Conservation (phyloP, 2,113 vertebrate genomes). For the Caranx ignobilis region DNA sequence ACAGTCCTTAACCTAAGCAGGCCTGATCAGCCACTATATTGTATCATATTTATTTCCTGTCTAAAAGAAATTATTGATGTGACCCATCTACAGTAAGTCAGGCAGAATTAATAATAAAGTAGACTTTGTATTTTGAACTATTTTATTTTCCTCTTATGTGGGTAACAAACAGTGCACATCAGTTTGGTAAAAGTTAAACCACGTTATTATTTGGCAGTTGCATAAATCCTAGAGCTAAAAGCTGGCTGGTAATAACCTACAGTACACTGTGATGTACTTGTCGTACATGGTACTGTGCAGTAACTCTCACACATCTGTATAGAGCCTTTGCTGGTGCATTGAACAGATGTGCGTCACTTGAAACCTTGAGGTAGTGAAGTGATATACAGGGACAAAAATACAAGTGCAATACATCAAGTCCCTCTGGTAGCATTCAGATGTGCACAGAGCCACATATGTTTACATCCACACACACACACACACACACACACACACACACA, state of each 20-base stretch:
- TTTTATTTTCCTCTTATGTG: not conserved
- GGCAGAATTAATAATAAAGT: not conserved
- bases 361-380: slow-evolving; percentile 79
- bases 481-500: slow-evolving; percentile 23
- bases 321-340: slow-evolving; percentile 26
- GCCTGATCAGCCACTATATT: slow-evolving; percentile 31
- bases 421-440: slow-evolving; percentile 30
- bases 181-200: slow-evolving; percentile 6
- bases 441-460: slow-evolving; percentile 7
- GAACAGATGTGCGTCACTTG: slow-evolving; percentile 42
- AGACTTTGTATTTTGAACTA: slow-evolving; percentile 1
- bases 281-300: not conserved
- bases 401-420: slow-evolving; percentile 66
- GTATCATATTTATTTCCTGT: slow-evolving; percentile 21
- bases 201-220: slow-evolving; percentile 14
- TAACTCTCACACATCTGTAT: slow-evolving; percentile 3
- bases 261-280: not conserved
- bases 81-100: not conserved
- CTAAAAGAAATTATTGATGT: slow-evolving; percentile 7
- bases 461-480: slow-evolving; percentile 11
- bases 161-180: slow-evolving; percentile 24
- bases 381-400: slow-evolving; percentile 50
- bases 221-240: slow-evolving; percentile 21
- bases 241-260: not conserved
- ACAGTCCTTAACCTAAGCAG: not conserved